Evolutionary conservation across 1,140 invertebrate genomes (phyloP), one percentile per base, ranked within the genome.

Genomic region (Tetranychus cinnabarinus): DNA sequence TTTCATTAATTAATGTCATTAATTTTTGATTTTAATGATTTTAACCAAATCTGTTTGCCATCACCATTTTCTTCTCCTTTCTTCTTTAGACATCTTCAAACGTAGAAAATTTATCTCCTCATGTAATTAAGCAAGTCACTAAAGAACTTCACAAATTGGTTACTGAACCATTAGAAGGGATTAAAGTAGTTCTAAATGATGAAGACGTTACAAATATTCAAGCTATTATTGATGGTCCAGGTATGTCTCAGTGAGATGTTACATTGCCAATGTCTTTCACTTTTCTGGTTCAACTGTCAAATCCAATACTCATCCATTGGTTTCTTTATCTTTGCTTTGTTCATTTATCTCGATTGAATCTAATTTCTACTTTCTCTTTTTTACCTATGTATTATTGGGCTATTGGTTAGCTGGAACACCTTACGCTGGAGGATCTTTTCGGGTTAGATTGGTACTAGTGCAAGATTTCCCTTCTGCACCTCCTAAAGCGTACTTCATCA

Each of bases 401-500:
- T 62, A 56, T 62, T 64, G 39, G 33, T 15, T 66, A 85, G 82
- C 82, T 70, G 85, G 83, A 42, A 91, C 88, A 54, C 88, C 88
- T 34, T 91, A 90, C 70, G 76, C 80, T 54, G 80, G 81, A 60
- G 88, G 88, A 39, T 75, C 81, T 62, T 92, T 96, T 71, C 81
- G 82, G 72, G 83, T 97, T 60, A 92, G 92, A 75, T 73, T 96
- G 63, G 82, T 83, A 61, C 76, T 97, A 12, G 86, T 86, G 2
- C 92, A 92, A 76, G 88, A 90, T 71, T 96, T 92, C 74, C 92
- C 92, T 33, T 78, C 83, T 67, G 79, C 82, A 68, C 89, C 92
- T 65, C 92, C 91, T 31, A 93, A 92, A 75, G 91, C 88, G 48
- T 91, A 82, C 75, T 96, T 97, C 72, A 74, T 92, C 39, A 97